These are phyloP conservation scores for Phaenicophaeus curvirostris DNA, from an alignment of 2,797 vertebrate species.

Conservation along the genomic window DNA sequence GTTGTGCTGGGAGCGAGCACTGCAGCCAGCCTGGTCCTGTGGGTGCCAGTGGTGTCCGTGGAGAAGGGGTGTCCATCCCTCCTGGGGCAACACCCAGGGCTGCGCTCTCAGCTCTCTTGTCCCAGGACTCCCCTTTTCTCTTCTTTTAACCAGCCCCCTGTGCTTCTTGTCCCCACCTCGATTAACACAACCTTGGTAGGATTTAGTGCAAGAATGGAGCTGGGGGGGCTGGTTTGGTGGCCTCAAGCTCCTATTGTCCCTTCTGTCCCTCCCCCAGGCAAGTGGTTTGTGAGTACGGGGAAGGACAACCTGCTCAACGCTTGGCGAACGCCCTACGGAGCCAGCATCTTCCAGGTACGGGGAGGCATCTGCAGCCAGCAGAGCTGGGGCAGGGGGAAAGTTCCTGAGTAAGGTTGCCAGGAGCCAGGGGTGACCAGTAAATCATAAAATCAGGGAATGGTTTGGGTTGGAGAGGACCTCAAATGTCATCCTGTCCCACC, in stretches of 20 bases:
- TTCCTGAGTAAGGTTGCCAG: not conserved
- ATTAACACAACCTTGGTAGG: not conserved
- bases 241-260: too few relatives aligned
- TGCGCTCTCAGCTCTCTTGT: not conserved
- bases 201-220: not conserved
- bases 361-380: not conserved
- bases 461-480: too few relatives aligned
- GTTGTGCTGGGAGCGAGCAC: rapidly evolving
- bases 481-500: too few relatives aligned
- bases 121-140: not conserved
- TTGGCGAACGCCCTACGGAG: conserved; percentile 88
- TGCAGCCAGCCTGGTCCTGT: not conserved
- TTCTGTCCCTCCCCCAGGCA: conserved; percentile 73
- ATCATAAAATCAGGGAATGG: too few relatives aligned
- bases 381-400: rapidly evolving
- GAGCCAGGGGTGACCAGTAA: too few relatives aligned
- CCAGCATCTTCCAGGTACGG: conserved; percentile 88
- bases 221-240: not conserved
- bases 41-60: not conserved
- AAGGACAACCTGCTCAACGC: conserved; percentile 75
- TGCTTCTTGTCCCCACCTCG: not conserved
- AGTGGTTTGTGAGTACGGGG: conserved; percentile 85
- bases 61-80: not conserved
- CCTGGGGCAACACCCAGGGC: not conserved
- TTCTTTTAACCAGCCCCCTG: too few relatives aligned